Base-by-base conservation (phyloP, 2,113 vertebrate genomes). In the Phrynosoma blainvillii region DNA sequence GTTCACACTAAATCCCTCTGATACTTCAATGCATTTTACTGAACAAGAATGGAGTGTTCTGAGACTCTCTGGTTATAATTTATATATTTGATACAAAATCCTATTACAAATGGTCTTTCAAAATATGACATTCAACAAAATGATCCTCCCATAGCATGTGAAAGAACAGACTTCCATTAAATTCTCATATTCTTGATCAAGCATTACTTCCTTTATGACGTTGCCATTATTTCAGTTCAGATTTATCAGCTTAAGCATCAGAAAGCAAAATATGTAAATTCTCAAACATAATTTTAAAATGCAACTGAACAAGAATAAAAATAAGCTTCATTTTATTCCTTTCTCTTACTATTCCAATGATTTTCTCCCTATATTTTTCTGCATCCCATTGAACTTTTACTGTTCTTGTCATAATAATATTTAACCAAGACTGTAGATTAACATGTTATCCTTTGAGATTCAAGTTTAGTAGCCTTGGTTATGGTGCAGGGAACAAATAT, bases 1-100 rank as follows among this genome's bases (percentile, higher is more conserved):
- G 90, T 7, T 68, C 54, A 83, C 13, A 70, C 21, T 79, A 91
- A 92, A 92, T 90, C 90, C 27, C 71, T 74, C n/a, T 75, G 40
- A 87, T 54, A 11, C 0, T 1, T 84, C 70, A 84, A n/a, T 47
- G 25, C 2, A 82, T 87, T 91, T 87, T 83, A 84, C 2, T 68
- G 1, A 91, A 20, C n/a, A 87, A 74, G 13, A 84, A 2, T 74
- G 71, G 87, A 75, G 76, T 83, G 90, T 93, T 59, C 66, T 88
- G 30, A 1, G 30, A 80, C 1, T 42, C 1, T 79, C 7, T 85
- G 82, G 11, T 68, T n/a, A 76, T 68, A 90, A 86, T 36, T 82
- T 82, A 86, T 83, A 89, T 70, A 1, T 65, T 86, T 90, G n/a
- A 40, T 66, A 79, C 82, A 59, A 85, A 91, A 94, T 89, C 47